Base-by-base conservation (phyloP, 2,888 invertebrate species). In the Exephanes ischioxanthus region DNA sequence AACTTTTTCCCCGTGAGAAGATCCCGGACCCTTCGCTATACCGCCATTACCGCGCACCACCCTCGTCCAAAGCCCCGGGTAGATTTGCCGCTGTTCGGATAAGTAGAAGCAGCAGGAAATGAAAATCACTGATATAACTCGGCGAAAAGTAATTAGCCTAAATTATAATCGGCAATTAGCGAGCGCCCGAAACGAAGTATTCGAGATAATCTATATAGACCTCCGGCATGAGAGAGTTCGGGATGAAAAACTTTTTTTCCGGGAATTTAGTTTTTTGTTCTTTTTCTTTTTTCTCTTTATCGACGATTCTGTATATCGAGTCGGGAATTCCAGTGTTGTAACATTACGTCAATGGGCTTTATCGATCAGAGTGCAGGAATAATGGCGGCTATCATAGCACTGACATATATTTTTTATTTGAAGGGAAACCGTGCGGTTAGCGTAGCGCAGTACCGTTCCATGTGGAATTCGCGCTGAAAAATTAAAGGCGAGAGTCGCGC, bases 81-180 rank as follows among this genome's bases (percentile, higher is more conserved):
- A 48, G 72, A 53, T 33, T 33, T 4, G 16, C 26, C 72, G 78
- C 63, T 3, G 68, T 48, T 53, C 53, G 61, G 72, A 85, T 85
- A 81, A 85, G 73, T 66, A 73, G 51, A 85, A 70, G 55, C 58
- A 55, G 63, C 61, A 61, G 63, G 51, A 67, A 73, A 85, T 73
- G 81, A 81, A 71, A 82, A 76, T 71, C 75, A 71, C 55, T 22
- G 66, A 1, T 26, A 72, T 67, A 87, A 87, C 84, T 89, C 84
- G 45, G 84, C 70, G 83, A 82, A 88, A 90, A 88, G 89, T 90
- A 91, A 91, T 91, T 91, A 90, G 84, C 83, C 75, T 85, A 88
- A 89, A 90, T 90, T 90, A 87, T 85, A 88, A 88, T 84, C 80
- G 78, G 80, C 86, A 79, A 88, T 88, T 73, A 82, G 78, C 72